A percentile compares a stretch with the other conserved stretches of the same genome.
Evolutionary conservation across 2,888 invertebrate species (phyloP).

Genomic region (Nycteola revayana): DNA sequence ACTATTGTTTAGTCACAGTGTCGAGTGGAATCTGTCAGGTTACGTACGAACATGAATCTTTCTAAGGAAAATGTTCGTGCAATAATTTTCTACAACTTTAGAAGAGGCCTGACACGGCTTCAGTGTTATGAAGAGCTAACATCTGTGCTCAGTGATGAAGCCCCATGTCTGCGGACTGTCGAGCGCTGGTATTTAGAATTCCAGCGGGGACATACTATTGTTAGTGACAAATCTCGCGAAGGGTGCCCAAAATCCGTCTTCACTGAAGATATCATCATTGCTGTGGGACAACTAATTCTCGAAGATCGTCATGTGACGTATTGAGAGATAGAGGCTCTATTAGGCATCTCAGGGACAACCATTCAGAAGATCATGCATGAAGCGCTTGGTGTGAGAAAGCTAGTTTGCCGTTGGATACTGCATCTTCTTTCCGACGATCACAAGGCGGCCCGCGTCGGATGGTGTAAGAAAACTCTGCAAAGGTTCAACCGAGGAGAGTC

Average conservation of each 20-base stretch:
- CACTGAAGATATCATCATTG: conserved; percentile 17
- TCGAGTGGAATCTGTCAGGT: conserved; percentile 10
- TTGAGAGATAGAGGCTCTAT: conserved; percentile 17
- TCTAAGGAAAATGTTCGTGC: conserved; percentile 10
- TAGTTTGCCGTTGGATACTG: conserved; percentile 19
- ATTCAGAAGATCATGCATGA: conserved; percentile 23
- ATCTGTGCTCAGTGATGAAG: conserved; percentile 7
- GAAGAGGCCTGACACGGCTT: conserved; percentile 14
- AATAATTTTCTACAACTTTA: conserved; percentile 17
- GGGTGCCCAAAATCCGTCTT: conserved; percentile 24
- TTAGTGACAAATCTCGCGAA: conserved; percentile 21
- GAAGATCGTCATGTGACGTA: conserved; percentile 26
- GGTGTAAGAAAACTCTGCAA: conserved; percentile 17
- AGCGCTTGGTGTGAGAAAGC: conserved; percentile 18
- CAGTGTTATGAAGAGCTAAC: conserved; percentile 14
- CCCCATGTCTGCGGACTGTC: conserved; percentile 4
- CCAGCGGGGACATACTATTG: conserved; percentile 16
- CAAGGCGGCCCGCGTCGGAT: conserved; percentile 21
- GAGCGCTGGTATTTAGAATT: conserved; percentile 14
- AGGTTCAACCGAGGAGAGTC: conserved; percentile 16
- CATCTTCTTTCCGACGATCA: conserved; percentile 14
- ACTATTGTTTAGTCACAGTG: conserved; percentile 9
- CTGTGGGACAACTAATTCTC: conserved; percentile 18
- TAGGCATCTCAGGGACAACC: conserved; percentile 20
- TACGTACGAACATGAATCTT: conserved; percentile 10